phyloP scores from a whole-genome alignment of 2,888 invertebrate species.

The Ecdyonurus torrentis region DNA sequence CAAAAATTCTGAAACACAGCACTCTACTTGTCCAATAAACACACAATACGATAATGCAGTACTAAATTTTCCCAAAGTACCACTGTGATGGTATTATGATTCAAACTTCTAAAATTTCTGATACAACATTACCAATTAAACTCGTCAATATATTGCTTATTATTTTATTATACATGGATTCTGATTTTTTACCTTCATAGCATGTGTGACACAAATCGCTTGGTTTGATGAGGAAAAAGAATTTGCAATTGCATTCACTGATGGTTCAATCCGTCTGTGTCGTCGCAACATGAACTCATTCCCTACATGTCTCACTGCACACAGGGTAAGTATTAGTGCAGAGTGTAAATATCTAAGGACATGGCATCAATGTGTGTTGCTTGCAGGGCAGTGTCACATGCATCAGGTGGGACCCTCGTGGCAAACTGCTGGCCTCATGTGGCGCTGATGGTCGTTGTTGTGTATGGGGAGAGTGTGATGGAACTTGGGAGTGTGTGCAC shows the following conservation, averaged over 20 bases:
- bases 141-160: no score
- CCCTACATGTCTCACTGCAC: conserved; percentile 24
- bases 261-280: conserved; percentile 33
- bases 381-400: conserved; percentile 24
- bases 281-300: conserved; percentile 22
- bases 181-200: conserved; percentile 21
- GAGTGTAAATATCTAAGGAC: not conserved
- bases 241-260: conserved; percentile 36
- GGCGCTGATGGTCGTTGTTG: conserved; percentile 28
- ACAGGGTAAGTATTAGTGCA: conserved; percentile 19
- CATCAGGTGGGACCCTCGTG: conserved; percentile 33
- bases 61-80: not conserved
- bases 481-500: conserved; percentile 26
- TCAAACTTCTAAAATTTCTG: no score
- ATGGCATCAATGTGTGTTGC: not conserved
- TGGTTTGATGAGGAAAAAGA: conserved; percentile 37
- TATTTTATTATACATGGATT: not conserved
- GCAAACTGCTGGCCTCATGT: conserved; percentile 32
- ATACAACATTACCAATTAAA: no score
- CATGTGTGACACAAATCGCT: conserved; percentile 33
- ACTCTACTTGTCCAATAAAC: no score
- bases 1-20: no score
- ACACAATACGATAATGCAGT: not conserved
- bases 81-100: no score
- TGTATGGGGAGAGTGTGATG: conserved; percentile 29